phyloP scores from a whole-genome alignment of 2,797 vertebrate species.

The Eleutherodactylus coqui region DNA sequence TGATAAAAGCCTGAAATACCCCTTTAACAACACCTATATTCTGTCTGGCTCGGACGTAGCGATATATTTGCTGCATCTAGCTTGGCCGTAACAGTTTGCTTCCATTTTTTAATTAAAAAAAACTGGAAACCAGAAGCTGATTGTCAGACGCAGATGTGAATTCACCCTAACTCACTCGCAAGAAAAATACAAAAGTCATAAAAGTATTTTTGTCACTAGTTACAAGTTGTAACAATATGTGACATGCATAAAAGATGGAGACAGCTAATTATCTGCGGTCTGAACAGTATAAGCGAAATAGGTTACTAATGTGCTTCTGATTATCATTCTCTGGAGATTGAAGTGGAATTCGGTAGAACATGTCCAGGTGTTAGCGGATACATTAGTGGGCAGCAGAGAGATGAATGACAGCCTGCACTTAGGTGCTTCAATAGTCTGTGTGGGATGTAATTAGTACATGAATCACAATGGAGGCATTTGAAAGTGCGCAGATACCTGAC shows the following conservation, averaged over 20 bases:
- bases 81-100: too few species aligned
- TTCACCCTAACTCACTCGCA: too few species aligned
- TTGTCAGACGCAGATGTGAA: too few species aligned
- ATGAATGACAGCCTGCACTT: conserved; percentile 3
- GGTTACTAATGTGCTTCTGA: background rate
- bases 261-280: background rate
- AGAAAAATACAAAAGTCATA: background rate
- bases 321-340: background rate
- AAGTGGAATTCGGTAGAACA: too few species aligned
- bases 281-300: background rate
- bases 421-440: conserved; percentile 8
- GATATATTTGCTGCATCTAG: too few species aligned
- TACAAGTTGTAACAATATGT: background rate
- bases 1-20: too few species aligned
- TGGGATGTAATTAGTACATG: conserved; percentile 17
- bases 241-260: background rate
- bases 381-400: background rate
- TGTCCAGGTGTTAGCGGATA: background rate
- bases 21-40: too few species aligned
- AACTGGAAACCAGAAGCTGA: too few species aligned
- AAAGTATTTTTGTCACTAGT: background rate
- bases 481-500: background rate
- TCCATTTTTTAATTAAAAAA: too few species aligned
- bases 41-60: too few species aligned
- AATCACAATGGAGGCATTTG: background rate